A percentile compares a stretch with the other conserved stretches of the same genome.
Evolutionary conservation across 2,888 invertebrate genomes (phyloP).

Genomic region (Rugalucina vietnamica): DNA sequence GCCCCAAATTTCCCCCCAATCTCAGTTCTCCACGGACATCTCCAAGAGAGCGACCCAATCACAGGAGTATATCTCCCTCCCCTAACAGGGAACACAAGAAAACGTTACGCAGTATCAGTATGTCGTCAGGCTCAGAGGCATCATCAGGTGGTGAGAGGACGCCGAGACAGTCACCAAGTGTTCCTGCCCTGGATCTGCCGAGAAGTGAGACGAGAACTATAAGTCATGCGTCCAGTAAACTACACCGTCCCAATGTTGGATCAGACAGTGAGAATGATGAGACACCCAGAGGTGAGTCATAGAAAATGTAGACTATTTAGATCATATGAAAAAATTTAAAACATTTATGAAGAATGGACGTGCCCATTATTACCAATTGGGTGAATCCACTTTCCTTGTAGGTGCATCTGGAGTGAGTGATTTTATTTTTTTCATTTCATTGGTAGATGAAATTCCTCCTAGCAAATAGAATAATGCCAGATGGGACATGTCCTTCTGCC

Average conservation of each 20-base stretch:
- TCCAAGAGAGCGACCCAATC: constrained; percentile 34
- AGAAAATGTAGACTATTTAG: too few relatives aligned
- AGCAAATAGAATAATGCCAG: too few relatives aligned
- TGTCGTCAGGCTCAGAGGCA: constrained; percentile 70
- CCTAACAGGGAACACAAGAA: constrained; percentile 55
- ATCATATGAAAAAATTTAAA: too few relatives aligned
- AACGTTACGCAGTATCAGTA: constrained; percentile 70
- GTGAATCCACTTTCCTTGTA: too few relatives aligned
- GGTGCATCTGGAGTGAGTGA: too few relatives aligned
- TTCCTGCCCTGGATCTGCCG: constrained; percentile 46
- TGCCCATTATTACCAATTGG: too few relatives aligned
- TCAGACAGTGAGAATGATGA: constrained; percentile 70
- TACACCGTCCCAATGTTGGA: constrained; percentile 50
- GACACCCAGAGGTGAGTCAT: constrained; percentile 38
- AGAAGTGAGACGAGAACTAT: constrained; percentile 73
- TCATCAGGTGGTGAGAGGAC: constrained; percentile 64
- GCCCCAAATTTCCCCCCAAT: constrained; percentile 19
- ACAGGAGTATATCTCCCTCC: constrained; percentile 62
- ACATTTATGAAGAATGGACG: too few relatives aligned
- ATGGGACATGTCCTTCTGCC: too few relatives aligned
- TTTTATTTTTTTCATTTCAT: too few relatives aligned
- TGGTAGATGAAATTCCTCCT: too few relatives aligned
- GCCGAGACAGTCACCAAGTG: constrained; percentile 46
- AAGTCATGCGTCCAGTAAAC: constrained; percentile 55
- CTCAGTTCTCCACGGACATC: constrained; percentile 30